Evolutionary conservation across 2,888 invertebrate genomes (phyloP).

Genomic region (Machimus rusticus): DNA sequence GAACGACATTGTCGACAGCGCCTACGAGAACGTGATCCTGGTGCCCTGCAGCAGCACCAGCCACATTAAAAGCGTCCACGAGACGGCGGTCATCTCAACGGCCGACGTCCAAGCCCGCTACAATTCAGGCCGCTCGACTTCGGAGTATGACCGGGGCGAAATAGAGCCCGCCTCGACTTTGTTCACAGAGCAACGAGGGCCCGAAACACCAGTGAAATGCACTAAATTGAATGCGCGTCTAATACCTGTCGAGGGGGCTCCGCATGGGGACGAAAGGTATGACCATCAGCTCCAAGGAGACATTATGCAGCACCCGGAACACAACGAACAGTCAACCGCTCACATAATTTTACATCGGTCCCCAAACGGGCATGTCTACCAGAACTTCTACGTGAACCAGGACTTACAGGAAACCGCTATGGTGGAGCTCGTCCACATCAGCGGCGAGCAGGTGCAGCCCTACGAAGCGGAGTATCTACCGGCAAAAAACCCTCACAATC

Average conservation of each 20-base stretch:
- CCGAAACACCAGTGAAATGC: not conserved
- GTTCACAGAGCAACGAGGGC: not conserved
- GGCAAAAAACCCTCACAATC: not conserved
- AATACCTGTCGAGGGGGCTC: not conserved
- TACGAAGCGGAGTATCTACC: constrained; percentile 45
- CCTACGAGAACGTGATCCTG: constrained; percentile 37
- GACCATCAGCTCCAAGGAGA: not conserved
- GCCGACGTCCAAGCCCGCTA: not conserved
- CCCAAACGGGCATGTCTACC: constrained; percentile 50
- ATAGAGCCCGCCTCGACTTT: not conserved
- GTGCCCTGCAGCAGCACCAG: not conserved
- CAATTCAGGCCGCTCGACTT: not conserved
- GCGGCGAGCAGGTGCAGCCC: constrained; percentile 33
- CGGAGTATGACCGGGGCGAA: not conserved
- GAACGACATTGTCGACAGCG: not conserved
- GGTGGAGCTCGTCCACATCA: constrained; percentile 48
- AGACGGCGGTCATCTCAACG: not conserved
- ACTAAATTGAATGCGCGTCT: not conserved
- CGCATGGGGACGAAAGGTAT: not conserved
- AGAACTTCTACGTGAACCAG: constrained; percentile 47
- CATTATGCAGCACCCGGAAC: not conserved
- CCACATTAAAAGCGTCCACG: not conserved
- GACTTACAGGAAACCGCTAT: not conserved
- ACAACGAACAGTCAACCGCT: not conserved
- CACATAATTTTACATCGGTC: constrained; percentile 47